Conservation (phyloP, 2,797 vertebrate species). For the Tinamus major region DNA sequence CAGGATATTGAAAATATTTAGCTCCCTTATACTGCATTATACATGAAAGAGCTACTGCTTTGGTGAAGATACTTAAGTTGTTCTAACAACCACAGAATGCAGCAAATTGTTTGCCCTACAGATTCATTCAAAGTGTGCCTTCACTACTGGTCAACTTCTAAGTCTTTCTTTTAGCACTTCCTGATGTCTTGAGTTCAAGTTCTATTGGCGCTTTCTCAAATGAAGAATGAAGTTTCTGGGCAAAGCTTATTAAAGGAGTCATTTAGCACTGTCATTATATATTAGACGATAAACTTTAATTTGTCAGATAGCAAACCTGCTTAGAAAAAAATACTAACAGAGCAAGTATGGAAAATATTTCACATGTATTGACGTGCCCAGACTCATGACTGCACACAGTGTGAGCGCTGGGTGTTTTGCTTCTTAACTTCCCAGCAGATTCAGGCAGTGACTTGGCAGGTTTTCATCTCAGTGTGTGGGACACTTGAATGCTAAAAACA, state of each 20-base stretch:
- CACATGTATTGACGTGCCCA: background rate
- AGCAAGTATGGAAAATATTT: background rate
- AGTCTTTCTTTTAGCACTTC: background rate
- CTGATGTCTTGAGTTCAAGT: background rate
- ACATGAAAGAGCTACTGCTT: background rate
- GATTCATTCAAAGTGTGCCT: background rate
- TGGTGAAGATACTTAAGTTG: background rate
- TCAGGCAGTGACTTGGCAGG: background rate
- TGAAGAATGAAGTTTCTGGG: background rate
- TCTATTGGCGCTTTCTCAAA: background rate
- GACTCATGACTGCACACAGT: background rate
- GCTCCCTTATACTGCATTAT: background rate
- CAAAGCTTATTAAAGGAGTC: conserved; percentile 1
- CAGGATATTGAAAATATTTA: background rate
- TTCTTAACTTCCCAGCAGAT: background rate
- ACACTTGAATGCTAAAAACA: conserved; percentile 46
- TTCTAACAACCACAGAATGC: background rate
- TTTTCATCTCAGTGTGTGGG: background rate
- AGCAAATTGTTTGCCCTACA: background rate
- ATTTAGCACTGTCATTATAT: background rate
- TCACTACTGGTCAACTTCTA: background rate
- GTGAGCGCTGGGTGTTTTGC: background rate
- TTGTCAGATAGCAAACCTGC: background rate
- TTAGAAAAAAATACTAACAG: background rate
- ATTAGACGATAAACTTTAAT: background rate